phyloP scores from a whole-genome alignment of 2,797 vertebrate genomes.

The Pelobates cultripes region DNA sequence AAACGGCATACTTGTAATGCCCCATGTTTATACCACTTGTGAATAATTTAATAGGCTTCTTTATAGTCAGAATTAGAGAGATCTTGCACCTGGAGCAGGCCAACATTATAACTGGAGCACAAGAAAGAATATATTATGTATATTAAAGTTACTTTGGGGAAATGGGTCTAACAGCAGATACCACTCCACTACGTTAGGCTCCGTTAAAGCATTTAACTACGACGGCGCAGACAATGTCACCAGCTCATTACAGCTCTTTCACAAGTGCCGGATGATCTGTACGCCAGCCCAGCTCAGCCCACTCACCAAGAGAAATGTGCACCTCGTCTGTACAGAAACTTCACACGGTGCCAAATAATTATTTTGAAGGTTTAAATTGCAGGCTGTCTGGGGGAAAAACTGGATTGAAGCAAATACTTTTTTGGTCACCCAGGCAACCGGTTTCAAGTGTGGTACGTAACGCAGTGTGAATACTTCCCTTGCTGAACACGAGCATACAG shows the following conservation, averaged over 20 bases:
- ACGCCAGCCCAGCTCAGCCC: slow-evolving; percentile 52
- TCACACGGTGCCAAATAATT: slow-evolving; percentile 55
- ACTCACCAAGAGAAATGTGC: slow-evolving; percentile 55
- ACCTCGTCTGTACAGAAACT: slow-evolving; percentile 55
- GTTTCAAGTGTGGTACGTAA: slow-evolving; percentile 40
- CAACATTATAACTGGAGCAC: not conserved
- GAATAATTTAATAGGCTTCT: not conserved
- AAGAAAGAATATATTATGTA: not conserved
- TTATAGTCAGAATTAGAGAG: slow-evolving; percentile 4
- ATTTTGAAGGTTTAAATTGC: slow-evolving; percentile 57
- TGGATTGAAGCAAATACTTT: slow-evolving; percentile 47
- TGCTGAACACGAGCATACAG: slow-evolving; percentile 38
- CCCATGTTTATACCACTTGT: not conserved
- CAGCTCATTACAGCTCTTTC: slow-evolving; percentile 52
- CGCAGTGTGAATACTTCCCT: slow-evolving; percentile 45
- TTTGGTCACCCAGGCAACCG: slow-evolving; percentile 54
- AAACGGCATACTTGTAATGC: not conserved
- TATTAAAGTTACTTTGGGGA: not conserved
- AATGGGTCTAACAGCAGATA: not conserved
- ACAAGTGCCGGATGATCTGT: slow-evolving; percentile 51
- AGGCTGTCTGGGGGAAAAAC: slow-evolving; percentile 52
- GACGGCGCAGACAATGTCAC: slow-evolving; percentile 42
- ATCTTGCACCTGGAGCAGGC: not conserved
- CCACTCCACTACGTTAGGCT: not conserved
- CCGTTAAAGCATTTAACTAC: slow-evolving; percentile 21